A percentile compares a stretch with the other conserved stretches of the same genome.
Evolutionary conservation across 2,797 vertebrate species (phyloP).

Genomic region (Sebastes cheni): DNA sequence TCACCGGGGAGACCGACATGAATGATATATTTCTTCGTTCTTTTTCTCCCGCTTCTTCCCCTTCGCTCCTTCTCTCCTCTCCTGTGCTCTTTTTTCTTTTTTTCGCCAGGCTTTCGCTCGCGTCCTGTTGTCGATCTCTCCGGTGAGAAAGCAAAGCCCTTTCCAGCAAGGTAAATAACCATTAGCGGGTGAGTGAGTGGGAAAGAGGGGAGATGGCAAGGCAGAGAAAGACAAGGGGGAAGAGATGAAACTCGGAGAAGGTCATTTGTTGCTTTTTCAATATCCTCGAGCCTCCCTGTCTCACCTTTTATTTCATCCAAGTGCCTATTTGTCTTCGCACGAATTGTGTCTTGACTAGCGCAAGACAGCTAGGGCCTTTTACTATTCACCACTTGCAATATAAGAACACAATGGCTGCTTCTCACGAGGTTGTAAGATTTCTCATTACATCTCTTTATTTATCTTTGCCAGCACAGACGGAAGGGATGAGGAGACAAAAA

Average conservation of each 20-base stretch:
- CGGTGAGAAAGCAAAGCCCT: slow-evolving; percentile 86
- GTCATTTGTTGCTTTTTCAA: slow-evolving; percentile 86
- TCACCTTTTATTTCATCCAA: slow-evolving; percentile 72
- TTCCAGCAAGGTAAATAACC: slow-evolving; percentile 88
- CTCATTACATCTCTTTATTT: slow-evolving; percentile 81
- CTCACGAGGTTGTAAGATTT: slow-evolving; percentile 67
- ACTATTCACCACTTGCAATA: slow-evolving; percentile 74
- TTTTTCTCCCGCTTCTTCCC: slow-evolving; percentile 17
- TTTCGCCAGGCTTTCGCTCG: slow-evolving; percentile 38
- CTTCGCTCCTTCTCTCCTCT: slow-evolving; percentile 4
- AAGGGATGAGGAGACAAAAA: slow-evolving; percentile 5
- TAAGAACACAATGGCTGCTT: slow-evolving; percentile 69
- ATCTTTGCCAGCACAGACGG: slow-evolving; percentile 51
- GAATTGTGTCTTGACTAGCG: slow-evolving; percentile 52
- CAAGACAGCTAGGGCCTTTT: slow-evolving; percentile 61
- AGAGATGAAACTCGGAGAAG: slow-evolving; percentile 83
- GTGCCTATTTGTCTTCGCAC: slow-evolving; percentile 80
- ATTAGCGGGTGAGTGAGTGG: slow-evolving; percentile 78
- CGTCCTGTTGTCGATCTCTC: slow-evolving; percentile 61
- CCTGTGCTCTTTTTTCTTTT: slow-evolving; percentile 31
- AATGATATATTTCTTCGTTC: slow-evolving; percentile 77
- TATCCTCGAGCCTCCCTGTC: slow-evolving; percentile 69
- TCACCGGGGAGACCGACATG: slow-evolving; percentile 80
- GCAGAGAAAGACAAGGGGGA: slow-evolving; percentile 24
- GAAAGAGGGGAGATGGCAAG: slow-evolving; percentile 59